A percentile compares a stretch with the other conserved stretches of the same genome.
Conservation (phyloP, 2,113 vertebrate genomes). For the Aplodontia rufa region DNA sequence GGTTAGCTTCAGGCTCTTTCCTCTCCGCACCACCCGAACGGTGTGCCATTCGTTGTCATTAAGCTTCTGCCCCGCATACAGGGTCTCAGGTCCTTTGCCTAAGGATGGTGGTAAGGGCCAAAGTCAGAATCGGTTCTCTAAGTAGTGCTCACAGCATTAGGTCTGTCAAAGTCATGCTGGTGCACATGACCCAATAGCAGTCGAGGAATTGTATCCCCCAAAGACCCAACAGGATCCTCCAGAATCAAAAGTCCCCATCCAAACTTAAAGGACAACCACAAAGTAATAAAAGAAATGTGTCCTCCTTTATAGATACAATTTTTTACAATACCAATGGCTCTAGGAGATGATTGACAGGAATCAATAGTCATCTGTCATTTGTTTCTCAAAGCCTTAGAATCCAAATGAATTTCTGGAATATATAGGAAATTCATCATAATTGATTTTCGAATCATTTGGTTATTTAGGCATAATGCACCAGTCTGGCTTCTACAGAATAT, state of each 20-base stretch:
- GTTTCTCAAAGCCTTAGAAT: constrained; percentile 10
- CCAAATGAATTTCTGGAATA: not conserved
- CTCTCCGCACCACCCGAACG: constrained; percentile 93
- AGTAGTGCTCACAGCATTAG: not conserved
- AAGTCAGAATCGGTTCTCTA: constrained; percentile 69
- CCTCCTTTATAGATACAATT: not conserved
- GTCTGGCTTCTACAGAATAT: constrained; percentile 75
- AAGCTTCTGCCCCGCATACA: constrained; percentile 97
- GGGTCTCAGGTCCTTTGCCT: constrained; percentile 98
- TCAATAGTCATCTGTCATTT: not conserved
- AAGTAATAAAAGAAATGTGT: not conserved
- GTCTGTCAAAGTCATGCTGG: constrained; percentile 82
- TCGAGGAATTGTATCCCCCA: not conserved
- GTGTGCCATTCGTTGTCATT: constrained; percentile 99
- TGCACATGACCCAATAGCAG: constrained; percentile 25
- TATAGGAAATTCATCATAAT: not conserved
- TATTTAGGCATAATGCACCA: constrained; percentile 76
- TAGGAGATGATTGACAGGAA: not conserved
- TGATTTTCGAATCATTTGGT: not conserved
- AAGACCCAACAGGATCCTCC: not conserved
- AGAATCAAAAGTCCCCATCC: not conserved
- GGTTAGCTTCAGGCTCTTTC: constrained; percentile 94
- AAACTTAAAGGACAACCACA: not conserved
- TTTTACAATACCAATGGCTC: not conserved
- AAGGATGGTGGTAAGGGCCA: constrained; percentile 74